These are phyloP conservation scores for Episyrphus balteatus DNA, from an alignment of 1,140 invertebrate species.

Conservation along the genomic window DNA sequence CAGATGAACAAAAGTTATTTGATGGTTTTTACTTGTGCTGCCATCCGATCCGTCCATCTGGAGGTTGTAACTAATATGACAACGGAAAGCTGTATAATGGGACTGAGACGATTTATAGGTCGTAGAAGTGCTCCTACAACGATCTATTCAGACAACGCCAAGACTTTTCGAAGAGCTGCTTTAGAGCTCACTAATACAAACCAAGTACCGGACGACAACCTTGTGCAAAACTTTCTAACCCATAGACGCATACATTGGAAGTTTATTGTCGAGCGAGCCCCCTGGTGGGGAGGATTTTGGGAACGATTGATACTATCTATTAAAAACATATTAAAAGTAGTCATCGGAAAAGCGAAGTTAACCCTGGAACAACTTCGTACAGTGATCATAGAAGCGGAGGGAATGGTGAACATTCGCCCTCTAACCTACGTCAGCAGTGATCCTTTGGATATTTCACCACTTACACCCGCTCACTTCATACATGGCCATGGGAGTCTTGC, in stretches of 20 bases:
- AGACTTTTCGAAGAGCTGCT: constrained; percentile 16
- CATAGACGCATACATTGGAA: neutral
- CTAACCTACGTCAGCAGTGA: neutral
- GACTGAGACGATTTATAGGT: constrained; percentile 23
- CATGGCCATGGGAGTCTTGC: neutral
- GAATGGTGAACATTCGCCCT: neutral
- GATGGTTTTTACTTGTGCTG: constrained; percentile 19
- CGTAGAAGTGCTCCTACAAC: constrained; percentile 18
- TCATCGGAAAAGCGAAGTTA: neutral
- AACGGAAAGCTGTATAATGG: constrained; percentile 19
- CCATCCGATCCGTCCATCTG: constrained; percentile 30
- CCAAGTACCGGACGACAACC: no score
- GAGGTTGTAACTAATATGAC: constrained; percentile 24
- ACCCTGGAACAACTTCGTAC: no score
- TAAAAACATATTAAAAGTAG: neutral
- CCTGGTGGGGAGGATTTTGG: no score
- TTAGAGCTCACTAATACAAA: neutral
- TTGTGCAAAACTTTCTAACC: no score
- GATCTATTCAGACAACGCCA: constrained; percentile 36
- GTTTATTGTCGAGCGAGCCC: neutral
- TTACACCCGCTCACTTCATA: neutral
- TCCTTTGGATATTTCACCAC: neutral
- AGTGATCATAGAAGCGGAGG: neutral
- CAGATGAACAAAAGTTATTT: constrained; percentile 18
- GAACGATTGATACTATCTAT: neutral